Evolutionary conservation across 2,797 vertebrate species (phyloP).

Genomic region (Fistularia tabacaria): DNA sequence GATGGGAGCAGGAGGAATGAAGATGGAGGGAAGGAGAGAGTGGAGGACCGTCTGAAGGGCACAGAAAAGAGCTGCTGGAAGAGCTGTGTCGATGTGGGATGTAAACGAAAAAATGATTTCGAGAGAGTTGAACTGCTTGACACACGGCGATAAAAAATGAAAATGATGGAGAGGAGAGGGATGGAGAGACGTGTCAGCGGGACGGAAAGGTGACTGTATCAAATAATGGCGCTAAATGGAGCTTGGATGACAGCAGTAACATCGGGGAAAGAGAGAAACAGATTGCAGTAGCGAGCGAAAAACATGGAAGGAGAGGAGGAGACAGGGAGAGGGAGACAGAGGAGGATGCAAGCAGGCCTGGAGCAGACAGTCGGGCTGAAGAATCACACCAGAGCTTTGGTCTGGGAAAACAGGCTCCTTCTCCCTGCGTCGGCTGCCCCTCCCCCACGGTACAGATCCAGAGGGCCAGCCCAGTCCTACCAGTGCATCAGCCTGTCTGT

Average conservation of each 20-base stretch:
- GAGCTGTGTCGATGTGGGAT: constrained; percentile 33
- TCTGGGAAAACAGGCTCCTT: constrained; percentile 72
- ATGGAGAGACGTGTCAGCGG: constrained; percentile 22
- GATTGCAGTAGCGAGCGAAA: constrained; percentile 37
- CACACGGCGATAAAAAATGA: constrained; percentile 35
- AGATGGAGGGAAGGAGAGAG: constrained; percentile 56
- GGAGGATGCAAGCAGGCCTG: constrained; percentile 54
- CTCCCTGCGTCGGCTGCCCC: constrained; percentile 68
- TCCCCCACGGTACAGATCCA: constrained; percentile 72
- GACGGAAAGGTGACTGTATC: constrained; percentile 29
- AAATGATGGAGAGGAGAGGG: constrained; percentile 35
- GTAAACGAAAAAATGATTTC: constrained; percentile 28
- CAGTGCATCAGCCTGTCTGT: constrained; percentile 59
- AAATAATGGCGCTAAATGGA: constrained; percentile 32
- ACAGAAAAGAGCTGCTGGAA: constrained; percentile 43
- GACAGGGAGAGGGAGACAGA: constrained; percentile 37
- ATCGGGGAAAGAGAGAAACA: constrained; percentile 47
- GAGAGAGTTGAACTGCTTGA: constrained; percentile 20
- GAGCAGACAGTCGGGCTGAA: constrained; percentile 56
- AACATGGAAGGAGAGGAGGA: constrained; percentile 25
- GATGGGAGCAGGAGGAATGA: constrained; percentile 31
- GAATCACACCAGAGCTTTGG: constrained; percentile 59
- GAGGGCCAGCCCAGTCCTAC: constrained; percentile 71
- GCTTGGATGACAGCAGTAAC: constrained; percentile 47
- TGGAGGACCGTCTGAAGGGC: constrained; percentile 60